Percentiles rank a stretch among this genome's conserved stretches.
Evolutionary conservation across 2,797 vertebrate species (phyloP).

Genomic region (Apodemus agrarius): DNA sequence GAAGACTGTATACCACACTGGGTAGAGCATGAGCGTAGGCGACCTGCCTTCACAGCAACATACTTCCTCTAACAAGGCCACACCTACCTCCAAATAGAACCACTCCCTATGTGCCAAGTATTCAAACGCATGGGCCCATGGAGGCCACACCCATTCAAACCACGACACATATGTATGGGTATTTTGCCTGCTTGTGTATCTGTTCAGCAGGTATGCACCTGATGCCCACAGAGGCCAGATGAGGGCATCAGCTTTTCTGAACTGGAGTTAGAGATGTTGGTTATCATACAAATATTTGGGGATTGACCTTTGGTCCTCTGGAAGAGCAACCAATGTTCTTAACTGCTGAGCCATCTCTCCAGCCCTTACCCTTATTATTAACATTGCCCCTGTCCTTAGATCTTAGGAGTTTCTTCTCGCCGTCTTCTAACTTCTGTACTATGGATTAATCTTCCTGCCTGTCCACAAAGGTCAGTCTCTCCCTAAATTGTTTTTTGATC

Average conservation of each 20-base stretch:
- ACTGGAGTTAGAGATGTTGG: neutral
- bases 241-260: neutral
- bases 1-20: too few relatives aligned
- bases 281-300: neutral
- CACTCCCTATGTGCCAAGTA: too few relatives aligned
- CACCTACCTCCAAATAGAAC: too few relatives aligned
- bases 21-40: too few relatives aligned
- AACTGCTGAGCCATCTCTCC: neutral
- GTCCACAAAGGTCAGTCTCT: neutral
- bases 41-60: too few relatives aligned
- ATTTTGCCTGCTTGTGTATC: neutral
- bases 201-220: neutral
- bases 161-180: neutral
- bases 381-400: neutral
- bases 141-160: too few relatives aligned
- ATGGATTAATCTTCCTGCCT: neutral
- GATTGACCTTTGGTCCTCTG: neutral
- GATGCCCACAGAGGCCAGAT: neutral
- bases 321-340: neutral
- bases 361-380: neutral
- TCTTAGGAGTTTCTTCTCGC: neutral
- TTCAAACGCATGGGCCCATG: too few relatives aligned
- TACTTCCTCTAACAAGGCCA: too few relatives aligned
- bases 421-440: neutral
- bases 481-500: neutral